Evolutionary conservation across 2,113 vertebrate genomes (phyloP).

Genomic region (Anthoscopus minutus): DNA sequence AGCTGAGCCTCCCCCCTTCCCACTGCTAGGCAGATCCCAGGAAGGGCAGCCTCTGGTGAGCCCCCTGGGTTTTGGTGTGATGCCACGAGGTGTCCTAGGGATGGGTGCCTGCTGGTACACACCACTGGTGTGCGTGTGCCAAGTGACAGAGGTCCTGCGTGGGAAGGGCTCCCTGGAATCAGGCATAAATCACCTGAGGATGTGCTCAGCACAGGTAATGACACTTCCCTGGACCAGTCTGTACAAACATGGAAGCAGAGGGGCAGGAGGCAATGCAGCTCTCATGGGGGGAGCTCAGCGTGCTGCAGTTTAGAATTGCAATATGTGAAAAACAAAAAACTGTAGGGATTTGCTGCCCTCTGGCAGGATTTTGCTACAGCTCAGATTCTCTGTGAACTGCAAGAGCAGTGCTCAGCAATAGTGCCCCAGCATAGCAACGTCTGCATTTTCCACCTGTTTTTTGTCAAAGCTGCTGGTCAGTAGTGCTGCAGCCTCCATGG

Average conservation of each 20-base stretch:
- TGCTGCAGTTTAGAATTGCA: not conserved
- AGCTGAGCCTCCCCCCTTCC: not conserved
- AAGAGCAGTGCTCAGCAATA: not conserved
- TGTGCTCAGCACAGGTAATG: not conserved
- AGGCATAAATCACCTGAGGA: fast-evolving
- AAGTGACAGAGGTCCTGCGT: not conserved
- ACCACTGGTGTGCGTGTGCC: too few relatives aligned
- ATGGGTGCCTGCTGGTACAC: fast-evolving
- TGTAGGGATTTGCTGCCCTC: conserved; percentile 46
- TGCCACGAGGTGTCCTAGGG: fast-evolving
- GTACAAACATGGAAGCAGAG: fast-evolving
- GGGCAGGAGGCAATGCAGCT: not conserved
- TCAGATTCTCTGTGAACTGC: not conserved
- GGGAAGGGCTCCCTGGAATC: not conserved
- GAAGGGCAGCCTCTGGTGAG: fast-evolving
- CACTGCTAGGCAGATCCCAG: not conserved
- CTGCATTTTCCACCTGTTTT: not conserved
- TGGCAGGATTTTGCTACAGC: not conserved
- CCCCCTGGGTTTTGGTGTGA: fast-evolving
- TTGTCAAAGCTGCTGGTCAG: not conserved
- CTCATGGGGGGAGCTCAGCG: not conserved
- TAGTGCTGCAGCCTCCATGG: not conserved
- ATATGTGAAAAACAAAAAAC: not conserved
- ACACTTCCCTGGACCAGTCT: not conserved
- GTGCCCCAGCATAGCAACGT: not conserved